A percentile compares a stretch with the other conserved stretches of the same genome.
Conservation (phyloP, 2,888 invertebrate genomes). For the Machimus atricapillus region DNA sequence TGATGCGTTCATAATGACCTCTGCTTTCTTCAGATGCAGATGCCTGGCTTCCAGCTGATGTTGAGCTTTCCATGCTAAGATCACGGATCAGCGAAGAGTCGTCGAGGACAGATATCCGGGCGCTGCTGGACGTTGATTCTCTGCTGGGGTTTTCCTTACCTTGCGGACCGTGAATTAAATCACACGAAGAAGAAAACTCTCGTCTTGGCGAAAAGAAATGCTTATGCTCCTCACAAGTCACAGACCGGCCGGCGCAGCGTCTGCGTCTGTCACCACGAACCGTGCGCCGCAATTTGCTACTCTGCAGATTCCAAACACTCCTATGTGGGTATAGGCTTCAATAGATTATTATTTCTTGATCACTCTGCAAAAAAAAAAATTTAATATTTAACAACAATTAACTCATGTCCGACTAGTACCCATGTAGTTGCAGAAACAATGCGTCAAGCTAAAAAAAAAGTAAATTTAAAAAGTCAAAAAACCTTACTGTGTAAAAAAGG, state of each 20-base stretch:
- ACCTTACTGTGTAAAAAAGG: too few species aligned
- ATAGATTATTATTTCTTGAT: too few species aligned
- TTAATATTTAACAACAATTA: too few species aligned
- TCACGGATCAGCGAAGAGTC: slow-evolving; percentile 68
- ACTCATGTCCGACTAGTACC: too few species aligned
- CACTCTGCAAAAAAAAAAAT: too few species aligned
- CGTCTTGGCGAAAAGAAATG: slow-evolving; percentile 11
- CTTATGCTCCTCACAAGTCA: slow-evolving; percentile 4
- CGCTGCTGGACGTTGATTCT: slow-evolving; percentile 56
- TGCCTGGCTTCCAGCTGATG: slow-evolving; percentile 75
- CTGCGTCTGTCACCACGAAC: slow-evolving; percentile 48
- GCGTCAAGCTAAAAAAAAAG: too few species aligned
- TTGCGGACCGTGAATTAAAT: too few species aligned
- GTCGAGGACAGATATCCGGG: not conserved
- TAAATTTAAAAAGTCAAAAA: too few species aligned
- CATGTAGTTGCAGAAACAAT: too few species aligned
- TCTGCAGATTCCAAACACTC: too few species aligned
- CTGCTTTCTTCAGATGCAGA: slow-evolving; percentile 75
- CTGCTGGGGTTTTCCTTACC: slow-evolving; percentile 62
- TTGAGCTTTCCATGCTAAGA: slow-evolving; percentile 71
- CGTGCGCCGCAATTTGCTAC: slow-evolving; percentile 42
- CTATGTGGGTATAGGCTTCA: too few species aligned
- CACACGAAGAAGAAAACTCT: not conserved
- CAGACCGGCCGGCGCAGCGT: slow-evolving; percentile 51
- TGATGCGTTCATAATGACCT: slow-evolving; percentile 82